A percentile compares a stretch with the other conserved stretches of the same genome.
Evolutionary conservation across 2,888 invertebrate species (phyloP).

Genomic region (Aphelenchoides bicaudatus): DNA sequence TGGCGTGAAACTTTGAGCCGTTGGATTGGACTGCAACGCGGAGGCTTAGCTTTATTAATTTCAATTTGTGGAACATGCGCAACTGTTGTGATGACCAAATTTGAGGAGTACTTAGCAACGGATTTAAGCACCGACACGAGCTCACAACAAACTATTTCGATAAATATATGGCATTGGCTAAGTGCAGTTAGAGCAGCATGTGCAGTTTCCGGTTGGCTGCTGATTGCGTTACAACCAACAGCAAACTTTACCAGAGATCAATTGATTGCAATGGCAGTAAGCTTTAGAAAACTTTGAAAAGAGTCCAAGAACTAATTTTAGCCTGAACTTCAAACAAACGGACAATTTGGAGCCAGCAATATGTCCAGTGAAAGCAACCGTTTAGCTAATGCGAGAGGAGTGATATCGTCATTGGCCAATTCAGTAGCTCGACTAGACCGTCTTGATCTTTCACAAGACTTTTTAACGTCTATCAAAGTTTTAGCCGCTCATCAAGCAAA

Average conservation of each 20-base stretch:
- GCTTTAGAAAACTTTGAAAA: constrained; percentile 10
- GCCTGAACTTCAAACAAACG: neutral
- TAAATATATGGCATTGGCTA: constrained; percentile 24
- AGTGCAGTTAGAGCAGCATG: constrained; percentile 26
- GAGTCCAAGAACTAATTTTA: neutral
- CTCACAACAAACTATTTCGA: neutral
- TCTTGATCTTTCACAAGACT: too few species aligned
- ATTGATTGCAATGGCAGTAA: constrained; percentile 15
- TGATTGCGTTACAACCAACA: constrained; percentile 31
- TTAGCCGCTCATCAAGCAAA: too few species aligned
- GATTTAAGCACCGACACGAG: constrained; percentile 14
- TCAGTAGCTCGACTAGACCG: too few species aligned
- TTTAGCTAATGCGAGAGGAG: too few species aligned
- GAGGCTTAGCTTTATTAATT: constrained; percentile 24
- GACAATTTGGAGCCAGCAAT: neutral
- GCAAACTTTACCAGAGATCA: constrained; percentile 30
- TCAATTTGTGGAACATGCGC: constrained; percentile 22
- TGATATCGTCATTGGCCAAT: too few species aligned
- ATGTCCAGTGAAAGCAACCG: too few species aligned
- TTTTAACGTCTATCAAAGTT: too few species aligned
- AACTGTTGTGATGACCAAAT: constrained; percentile 30
- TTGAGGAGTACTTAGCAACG: constrained; percentile 27
- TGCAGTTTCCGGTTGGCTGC: constrained; percentile 30
- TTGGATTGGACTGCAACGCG: constrained; percentile 27
- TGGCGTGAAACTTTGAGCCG: constrained; percentile 18